Percentiles rank a stretch among this genome's conserved stretches.
Evolutionary conservation across 2,888 invertebrate genomes (phyloP).

Genomic region (Panopea generosa): DNA sequence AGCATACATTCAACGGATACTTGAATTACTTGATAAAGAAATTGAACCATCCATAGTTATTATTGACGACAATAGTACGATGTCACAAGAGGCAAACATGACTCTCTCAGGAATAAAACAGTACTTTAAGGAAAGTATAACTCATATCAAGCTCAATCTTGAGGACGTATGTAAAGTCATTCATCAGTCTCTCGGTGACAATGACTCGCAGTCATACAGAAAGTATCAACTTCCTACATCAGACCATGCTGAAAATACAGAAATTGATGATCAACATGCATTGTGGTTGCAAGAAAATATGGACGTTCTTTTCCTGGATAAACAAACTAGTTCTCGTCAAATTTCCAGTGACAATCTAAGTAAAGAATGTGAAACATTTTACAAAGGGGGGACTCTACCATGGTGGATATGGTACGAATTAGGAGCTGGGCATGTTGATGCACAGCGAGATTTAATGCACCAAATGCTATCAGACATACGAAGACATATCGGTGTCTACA

Average conservation of each 20-base stretch:
- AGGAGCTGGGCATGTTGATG: slow-evolving; percentile 43
- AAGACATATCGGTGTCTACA: slow-evolving; percentile 28
- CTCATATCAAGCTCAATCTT: slow-evolving; percentile 11
- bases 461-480: slow-evolving; percentile 34
- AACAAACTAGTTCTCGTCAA: slow-evolving; percentile 29
- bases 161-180: slow-evolving; percentile 31
- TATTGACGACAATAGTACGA: neutral
- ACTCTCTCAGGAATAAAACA: no score
- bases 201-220: neutral
- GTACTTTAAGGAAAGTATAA: neutral
- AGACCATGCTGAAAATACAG: neutral
- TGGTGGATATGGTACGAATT: slow-evolving; percentile 59
- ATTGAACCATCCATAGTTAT: slow-evolving; percentile 1
- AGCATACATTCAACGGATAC: slow-evolving; percentile 9
- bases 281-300: slow-evolving; percentile 60
- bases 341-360: slow-evolving; percentile 36
- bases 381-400: slow-evolving; percentile 61
- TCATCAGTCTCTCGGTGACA: neutral
- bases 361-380: slow-evolving; percentile 58
- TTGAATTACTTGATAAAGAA: neutral
- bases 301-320: slow-evolving; percentile 57
- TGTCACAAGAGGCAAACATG: no score
- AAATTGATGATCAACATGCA: slow-evolving; percentile 41
- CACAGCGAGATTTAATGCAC: slow-evolving; percentile 50
- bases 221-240: slow-evolving; percentile 1